Evolutionary conservation across 2,888 invertebrate species (phyloP), one percentile per base, ranked within the genome.

Genomic region (Athalia circularis): DNA sequence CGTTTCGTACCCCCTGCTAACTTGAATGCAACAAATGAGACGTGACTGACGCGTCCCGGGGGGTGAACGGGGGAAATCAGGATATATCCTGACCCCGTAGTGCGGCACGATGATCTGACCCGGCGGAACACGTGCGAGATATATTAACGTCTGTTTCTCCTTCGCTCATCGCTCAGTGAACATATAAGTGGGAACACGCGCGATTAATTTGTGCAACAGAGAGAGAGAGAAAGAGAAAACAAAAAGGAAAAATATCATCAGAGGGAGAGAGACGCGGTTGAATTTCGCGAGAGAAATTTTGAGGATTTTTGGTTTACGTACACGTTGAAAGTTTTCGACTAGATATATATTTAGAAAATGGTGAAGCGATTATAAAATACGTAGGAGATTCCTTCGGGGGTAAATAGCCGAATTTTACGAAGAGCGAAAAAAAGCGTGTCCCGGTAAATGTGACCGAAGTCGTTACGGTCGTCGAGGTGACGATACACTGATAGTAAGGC

Each of bases 1-100:
- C 54, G 52, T 43, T 67, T 57, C 67, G 57, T 48, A 59, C 65
- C 67, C 77, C 77, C 67, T 77, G 77, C 77, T 43, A 65, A 65
- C 62, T 54, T 67, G 82, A 82, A 82, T 78, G 81, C 79, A 80
- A 76, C 79, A 83, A 84, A 85, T 85, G 84, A 85, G 82, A 84
- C 83, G 84, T 85, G 84, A 85, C 85, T 79, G 61, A 72, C 72
- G 59, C 72, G 72, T 11, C 59, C n/a, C 57, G 72, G 72, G 72
- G 72, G 72, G 0, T 29, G 29, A 29, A 29, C 29, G 29, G 29
- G 29, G 29, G 29, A 29, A 29, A 29, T 29, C 29, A 29, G 29
- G 29, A 29, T 29, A 72, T 59, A 72, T 45, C 57, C 72, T 68
- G 82, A 82, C 82, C 80, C 77, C 80, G 29, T 29, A 29, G 81